A percentile compares a stretch with the other conserved stretches of the same genome.
These are phyloP conservation scores for Dicycla oo DNA, from an alignment of 2,888 invertebrate genomes.

Conservation along the genomic window DNA sequence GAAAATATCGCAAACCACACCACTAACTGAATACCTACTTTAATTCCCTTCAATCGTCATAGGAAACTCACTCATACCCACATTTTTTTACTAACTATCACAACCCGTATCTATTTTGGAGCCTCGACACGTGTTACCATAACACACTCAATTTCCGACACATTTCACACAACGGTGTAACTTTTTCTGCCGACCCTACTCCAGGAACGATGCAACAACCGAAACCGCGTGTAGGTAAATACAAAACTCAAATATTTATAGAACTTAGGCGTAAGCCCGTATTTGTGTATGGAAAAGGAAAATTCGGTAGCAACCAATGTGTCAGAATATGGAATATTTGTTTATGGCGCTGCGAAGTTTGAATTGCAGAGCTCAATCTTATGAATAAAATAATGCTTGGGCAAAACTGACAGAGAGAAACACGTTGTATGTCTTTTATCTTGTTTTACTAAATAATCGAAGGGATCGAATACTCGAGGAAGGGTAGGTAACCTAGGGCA, in stretches of 20 bases:
- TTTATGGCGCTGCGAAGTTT: slow-evolving; percentile 27
- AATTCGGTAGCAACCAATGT: slow-evolving; percentile 56
- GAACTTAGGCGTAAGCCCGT: slow-evolving; percentile 73
- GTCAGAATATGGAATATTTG: slow-evolving; percentile 62
- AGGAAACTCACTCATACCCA: too few species aligned
- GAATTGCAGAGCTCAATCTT: slow-evolving; percentile 43
- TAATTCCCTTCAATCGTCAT: too few species aligned
- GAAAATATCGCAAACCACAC: too few species aligned
- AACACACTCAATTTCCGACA: neutral
- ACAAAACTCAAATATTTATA: slow-evolving; percentile 82
- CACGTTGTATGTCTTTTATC: neutral
- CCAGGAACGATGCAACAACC: slow-evolving; percentile 59
- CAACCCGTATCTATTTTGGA: too few species aligned
- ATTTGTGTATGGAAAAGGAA: slow-evolving; percentile 69
- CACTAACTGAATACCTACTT: too few species aligned
- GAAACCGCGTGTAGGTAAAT: slow-evolving; percentile 67
- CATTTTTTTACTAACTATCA: too few species aligned
- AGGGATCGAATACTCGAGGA: too few species aligned
- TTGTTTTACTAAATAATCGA: slow-evolving; percentile 1
- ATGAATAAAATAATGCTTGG: slow-evolving; percentile 59
- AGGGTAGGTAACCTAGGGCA: too few species aligned
- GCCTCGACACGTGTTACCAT: neutral
- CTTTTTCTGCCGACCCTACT: slow-evolving; percentile 49
- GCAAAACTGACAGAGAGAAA: slow-evolving; percentile 15
- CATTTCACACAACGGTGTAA: slow-evolving; percentile 21